Base-by-base conservation (phyloP, 2,113 vertebrate genomes). In the Ovis canadensis region DNA sequence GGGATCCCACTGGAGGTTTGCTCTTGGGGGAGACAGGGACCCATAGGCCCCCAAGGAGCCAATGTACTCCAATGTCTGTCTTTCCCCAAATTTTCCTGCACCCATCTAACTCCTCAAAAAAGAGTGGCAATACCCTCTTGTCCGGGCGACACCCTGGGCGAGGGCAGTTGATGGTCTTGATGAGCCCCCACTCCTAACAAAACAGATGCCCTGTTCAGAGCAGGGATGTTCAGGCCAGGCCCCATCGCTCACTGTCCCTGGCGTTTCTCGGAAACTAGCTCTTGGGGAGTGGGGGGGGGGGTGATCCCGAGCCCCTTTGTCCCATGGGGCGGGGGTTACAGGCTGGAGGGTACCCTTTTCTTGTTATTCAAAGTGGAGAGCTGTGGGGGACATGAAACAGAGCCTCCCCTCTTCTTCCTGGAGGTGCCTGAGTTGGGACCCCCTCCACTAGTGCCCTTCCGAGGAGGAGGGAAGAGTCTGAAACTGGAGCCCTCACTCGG, bases 271-370 rank as follows among this genome's bases (percentile, higher is more conserved):
- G 97, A 84, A 94, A 29, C 50, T 31, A 31, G 15, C 21, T 6
- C 11, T 36, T 8, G 48, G 33, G 71, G 25, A 19, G 9, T 19
- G 0, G 19, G 52, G 45, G 0, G 19, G 40, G 45, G 3, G 4
- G 48, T n/a, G 50, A 54, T 36, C 3, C 50, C 0, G 11, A 31
- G 13, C 45, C 48, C 29, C n/a, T 12, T 60, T 25, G 7, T 25
- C 14, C 85, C 2, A 2, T 3, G 64, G 9, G n/a, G 5, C 1
- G 1, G 21, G 7, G 54, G 71, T 55, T 21, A 25, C 5, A 40
- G 55, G 23, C 36, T 5, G 7, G 60, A 54, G 89, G 36, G 50
- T 31, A 3, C 16, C 4, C 1, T 16, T 71, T 40, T 57, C 87
- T 60, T 59, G 25, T 40, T 6, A 29, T 1, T 14, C 1, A 0